phyloP scores from a whole-genome alignment of 1,140 invertebrate genomes.

The Microplitis mediator region DNA sequence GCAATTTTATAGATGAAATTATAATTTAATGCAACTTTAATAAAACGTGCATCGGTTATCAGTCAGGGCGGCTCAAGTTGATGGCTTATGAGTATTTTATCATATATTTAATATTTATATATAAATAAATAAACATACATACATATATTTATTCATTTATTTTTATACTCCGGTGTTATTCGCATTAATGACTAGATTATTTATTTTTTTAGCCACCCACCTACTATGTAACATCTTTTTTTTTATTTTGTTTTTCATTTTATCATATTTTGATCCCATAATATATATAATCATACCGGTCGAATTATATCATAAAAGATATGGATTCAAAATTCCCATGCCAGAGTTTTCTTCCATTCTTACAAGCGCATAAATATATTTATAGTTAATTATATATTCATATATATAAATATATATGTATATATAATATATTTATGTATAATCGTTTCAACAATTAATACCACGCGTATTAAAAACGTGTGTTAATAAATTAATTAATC shows the following conservation, averaged over 20 bases:
- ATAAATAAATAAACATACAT: constrained; percentile 36
- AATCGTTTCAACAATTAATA: neutral
- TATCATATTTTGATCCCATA: constrained; percentile 49
- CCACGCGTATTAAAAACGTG: neutral
- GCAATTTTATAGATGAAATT: neutral
- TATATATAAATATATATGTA: neutral
- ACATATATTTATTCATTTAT: constrained; percentile 25
- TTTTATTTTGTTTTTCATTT: neutral
- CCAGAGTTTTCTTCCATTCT: constrained; percentile 33
- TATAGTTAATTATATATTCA: neutral
- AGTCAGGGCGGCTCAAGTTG: constrained; percentile 47
- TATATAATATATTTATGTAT: neutral
- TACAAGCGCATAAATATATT: neutral
- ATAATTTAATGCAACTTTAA: neutral
- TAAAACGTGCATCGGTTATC: constrained; percentile 46
- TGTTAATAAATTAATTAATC: neutral
- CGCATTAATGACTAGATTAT: constrained; percentile 60
- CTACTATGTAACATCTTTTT: constrained; percentile 49
- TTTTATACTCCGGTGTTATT: constrained; percentile 32
- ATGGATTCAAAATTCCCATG: constrained; percentile 53
- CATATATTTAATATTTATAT: constrained; percentile 42
- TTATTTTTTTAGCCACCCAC: constrained; percentile 44
- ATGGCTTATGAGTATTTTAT: constrained; percentile 13
- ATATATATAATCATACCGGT: constrained; percentile 46
- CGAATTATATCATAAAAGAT: constrained; percentile 44